Evolutionary conservation across 2,797 vertebrate genomes (phyloP).

Genomic region (Enteromius unitaeniatus): DNA sequence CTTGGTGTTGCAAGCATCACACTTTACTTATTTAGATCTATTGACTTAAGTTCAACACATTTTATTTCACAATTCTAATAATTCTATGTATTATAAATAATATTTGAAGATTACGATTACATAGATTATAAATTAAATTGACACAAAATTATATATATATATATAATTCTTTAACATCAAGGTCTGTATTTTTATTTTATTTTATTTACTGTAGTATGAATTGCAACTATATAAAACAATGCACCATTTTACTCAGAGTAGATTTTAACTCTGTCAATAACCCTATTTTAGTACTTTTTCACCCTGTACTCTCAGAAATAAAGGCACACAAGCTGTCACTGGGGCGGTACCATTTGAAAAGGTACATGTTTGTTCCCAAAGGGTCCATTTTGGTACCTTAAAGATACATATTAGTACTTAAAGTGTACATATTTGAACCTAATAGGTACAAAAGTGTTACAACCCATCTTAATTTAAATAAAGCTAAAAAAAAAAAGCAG

Average conservation of each 20-base stretch:
- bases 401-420: too few relatives aligned
- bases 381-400: too few relatives aligned
- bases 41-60: not conserved
- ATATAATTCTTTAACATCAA: not conserved
- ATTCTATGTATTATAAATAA: not conserved
- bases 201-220: not conserved
- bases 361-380: too few relatives aligned
- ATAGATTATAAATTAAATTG: not conserved
- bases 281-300: too few relatives aligned
- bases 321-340: too few relatives aligned
- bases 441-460: too few relatives aligned
- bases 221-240: not conserved
- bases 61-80: not conserved
- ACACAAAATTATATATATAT: too few relatives aligned
- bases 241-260: not conserved
- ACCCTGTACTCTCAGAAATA: too few relatives aligned
- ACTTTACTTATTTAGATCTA: not conserved
- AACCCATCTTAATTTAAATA: not conserved
- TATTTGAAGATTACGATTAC: not conserved
- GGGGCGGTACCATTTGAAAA: too few relatives aligned
- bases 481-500: not conserved
- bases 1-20: not conserved
- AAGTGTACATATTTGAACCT: too few relatives aligned
- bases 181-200: not conserved
- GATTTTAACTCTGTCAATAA: not conserved